Evolutionary conservation across 2,888 invertebrate species (phyloP).

Genomic region (Drosophila acutilabella): DNA sequence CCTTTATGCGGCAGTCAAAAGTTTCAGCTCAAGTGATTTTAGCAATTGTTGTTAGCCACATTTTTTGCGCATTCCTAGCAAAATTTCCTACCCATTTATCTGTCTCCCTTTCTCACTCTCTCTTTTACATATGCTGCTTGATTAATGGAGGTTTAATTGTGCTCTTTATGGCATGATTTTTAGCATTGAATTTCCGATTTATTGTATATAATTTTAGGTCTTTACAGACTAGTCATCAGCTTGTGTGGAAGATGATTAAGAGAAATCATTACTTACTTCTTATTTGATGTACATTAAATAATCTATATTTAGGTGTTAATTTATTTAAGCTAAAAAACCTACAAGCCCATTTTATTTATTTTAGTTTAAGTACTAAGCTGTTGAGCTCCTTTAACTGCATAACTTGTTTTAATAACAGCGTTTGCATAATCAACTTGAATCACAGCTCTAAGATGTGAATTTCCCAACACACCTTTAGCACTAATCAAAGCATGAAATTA

Average conservation of each 20-base stretch:
- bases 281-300: too few relatives aligned
- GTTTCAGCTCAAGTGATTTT: constrained; percentile 69
- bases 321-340: too few relatives aligned
- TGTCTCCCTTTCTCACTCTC: background rate
- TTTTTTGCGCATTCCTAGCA: constrained; percentile 45
- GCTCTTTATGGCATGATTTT: constrained; percentile 37
- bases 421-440: background rate
- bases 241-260: too few relatives aligned
- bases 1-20: constrained; percentile 47
- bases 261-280: too few relatives aligned
- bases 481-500: constrained; percentile 80
- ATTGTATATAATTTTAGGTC: constrained; percentile 37
- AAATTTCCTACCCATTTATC: constrained; percentile 3
- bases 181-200: constrained; percentile 41
- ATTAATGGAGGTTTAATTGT: constrained; percentile 80
- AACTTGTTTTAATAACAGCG: background rate
- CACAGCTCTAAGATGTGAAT: background rate
- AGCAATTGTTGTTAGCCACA: constrained; percentile 69
- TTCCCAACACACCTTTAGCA: constrained; percentile 31
- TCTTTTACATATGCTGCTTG: constrained; percentile 54
- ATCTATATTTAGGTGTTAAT: too few relatives aligned
- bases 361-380: background rate
- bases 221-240: background rate
- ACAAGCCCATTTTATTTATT: too few relatives aligned
- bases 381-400: background rate